A percentile compares a stretch with the other conserved stretches of the same genome.
These are phyloP conservation scores for Phymanthus crucifer DNA, from an alignment of 92 coral and sea anemone species.

Conservation along the genomic window DNA sequence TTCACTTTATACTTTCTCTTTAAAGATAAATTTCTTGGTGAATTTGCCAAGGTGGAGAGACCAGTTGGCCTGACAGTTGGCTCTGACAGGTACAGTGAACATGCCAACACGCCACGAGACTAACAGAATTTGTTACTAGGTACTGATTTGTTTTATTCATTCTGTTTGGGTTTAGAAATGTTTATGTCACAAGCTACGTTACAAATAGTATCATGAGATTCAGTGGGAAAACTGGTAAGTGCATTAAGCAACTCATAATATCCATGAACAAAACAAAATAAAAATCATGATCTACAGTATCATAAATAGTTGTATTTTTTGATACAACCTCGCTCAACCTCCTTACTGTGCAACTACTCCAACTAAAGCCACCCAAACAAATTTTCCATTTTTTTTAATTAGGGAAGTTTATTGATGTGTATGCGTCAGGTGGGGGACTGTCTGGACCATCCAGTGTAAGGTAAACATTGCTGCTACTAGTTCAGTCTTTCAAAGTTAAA, in stretches of 20 bases:
- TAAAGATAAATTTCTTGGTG: constrained; percentile 63
- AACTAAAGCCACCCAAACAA: too few species aligned
- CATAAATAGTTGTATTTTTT: too few species aligned
- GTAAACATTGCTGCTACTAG: constrained; percentile 13
- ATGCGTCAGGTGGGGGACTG: constrained; percentile 83
- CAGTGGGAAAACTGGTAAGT: constrained; percentile 69
- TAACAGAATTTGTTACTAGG: too few species aligned
- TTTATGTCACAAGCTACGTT: constrained; percentile 82
- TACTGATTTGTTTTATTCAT: background rate
- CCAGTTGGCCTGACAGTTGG: constrained; percentile 93
- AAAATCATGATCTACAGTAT: too few species aligned
- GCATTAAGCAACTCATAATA: background rate
- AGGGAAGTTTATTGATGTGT: constrained; percentile 76
- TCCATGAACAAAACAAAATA: too few species aligned
- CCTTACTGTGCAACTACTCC: too few species aligned
- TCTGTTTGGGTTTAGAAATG: constrained; percentile 48
- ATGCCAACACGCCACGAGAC: background rate
- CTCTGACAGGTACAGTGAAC: constrained; percentile 56
- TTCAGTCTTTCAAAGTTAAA: too few species aligned
- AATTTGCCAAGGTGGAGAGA: constrained; percentile 73
- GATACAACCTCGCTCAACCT: too few species aligned
- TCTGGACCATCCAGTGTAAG: constrained; percentile 87
- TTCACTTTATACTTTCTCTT: background rate
- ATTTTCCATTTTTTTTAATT: background rate
- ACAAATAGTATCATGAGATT: constrained; percentile 80